These are phyloP conservation scores for Phylloscopus trochiloides DNA, from an alignment of 2,113 vertebrate species.

Conservation along the genomic window DNA sequence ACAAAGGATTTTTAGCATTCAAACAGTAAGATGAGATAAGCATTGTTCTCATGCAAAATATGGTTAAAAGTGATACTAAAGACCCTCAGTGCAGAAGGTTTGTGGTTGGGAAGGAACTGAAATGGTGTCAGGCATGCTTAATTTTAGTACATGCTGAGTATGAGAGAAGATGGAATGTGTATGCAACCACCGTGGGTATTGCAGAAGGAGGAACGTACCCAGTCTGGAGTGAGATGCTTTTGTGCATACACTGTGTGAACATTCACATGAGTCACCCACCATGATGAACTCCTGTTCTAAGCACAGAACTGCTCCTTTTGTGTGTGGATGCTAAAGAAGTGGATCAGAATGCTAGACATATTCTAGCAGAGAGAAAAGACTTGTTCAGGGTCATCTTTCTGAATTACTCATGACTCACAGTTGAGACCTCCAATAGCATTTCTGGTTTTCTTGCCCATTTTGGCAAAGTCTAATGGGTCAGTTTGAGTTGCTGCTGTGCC, in stretches of 20 bases:
- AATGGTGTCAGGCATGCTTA: neutral
- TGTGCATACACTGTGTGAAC: neutral
- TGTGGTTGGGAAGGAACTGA: neutral
- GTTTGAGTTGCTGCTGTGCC: neutral
- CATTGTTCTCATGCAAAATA: neutral
- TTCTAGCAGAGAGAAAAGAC: neutral
- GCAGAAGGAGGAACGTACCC: neutral
- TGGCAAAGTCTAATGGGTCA: neutral
- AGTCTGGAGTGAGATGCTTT: slow-evolving; percentile 2
- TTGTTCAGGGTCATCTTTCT: neutral
- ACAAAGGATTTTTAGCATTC: neutral
- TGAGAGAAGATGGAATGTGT: neutral
- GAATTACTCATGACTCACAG: neutral
- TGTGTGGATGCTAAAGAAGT: neutral
- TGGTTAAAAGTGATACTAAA: neutral
- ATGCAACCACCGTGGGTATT: neutral
- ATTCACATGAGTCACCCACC: neutral
- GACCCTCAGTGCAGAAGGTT: neutral
- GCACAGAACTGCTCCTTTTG: slow-evolving; percentile 3
- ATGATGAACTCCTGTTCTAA: neutral
- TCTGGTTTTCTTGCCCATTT: neutral
- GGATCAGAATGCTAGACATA: neutral
- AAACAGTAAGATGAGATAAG: neutral
- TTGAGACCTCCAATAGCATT: neutral
- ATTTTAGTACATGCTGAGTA: neutral